Evolutionary conservation across 1,140 invertebrate species (phyloP).

Genomic region (Helicorthomorpha holstii): DNA sequence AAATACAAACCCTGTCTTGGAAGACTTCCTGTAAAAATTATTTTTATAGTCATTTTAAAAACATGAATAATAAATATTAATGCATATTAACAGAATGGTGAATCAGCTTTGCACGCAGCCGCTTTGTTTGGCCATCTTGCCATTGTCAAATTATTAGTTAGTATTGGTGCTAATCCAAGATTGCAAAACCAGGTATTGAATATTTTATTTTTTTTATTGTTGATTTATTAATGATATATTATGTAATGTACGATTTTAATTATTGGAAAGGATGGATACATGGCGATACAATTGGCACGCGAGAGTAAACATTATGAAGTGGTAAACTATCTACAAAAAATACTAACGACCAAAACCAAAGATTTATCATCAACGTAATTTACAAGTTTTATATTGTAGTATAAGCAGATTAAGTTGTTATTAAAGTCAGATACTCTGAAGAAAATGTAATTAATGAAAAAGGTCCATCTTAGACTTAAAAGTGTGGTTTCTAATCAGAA

Average conservation of each 20-base stretch:
- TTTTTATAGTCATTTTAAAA: background rate
- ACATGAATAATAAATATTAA: background rate
- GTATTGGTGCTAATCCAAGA: slow-evolving; percentile 45
- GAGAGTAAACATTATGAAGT: background rate
- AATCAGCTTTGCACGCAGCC: slow-evolving; percentile 72
- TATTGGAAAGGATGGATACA: too few species aligned
- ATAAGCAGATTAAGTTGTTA: too few species aligned
- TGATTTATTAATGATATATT: background rate
- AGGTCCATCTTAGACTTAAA: too few species aligned
- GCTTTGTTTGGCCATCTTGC: slow-evolving; percentile 68
- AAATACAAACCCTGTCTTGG: slow-evolving; percentile 62
- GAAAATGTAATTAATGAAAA: too few species aligned
- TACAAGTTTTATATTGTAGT: too few species aligned
- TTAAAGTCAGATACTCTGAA: too few species aligned
- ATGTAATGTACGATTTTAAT: background rate
- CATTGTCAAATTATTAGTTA: slow-evolving; percentile 55
- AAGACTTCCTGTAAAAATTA: slow-evolving; percentile 48
- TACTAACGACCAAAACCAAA: too few species aligned
- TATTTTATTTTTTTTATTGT: background rate
- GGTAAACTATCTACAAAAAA: background rate
- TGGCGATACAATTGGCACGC: background rate
- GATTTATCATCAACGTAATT: too few species aligned
- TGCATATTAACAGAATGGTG: slow-evolving; percentile 52
- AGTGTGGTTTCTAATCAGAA: too few species aligned
- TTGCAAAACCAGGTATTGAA: slow-evolving; percentile 34